A percentile compares a stretch with the other conserved stretches of the same genome.
Evolutionary conservation across 2,888 invertebrate genomes (phyloP).

Genomic region (Candidula unifasciata): DNA sequence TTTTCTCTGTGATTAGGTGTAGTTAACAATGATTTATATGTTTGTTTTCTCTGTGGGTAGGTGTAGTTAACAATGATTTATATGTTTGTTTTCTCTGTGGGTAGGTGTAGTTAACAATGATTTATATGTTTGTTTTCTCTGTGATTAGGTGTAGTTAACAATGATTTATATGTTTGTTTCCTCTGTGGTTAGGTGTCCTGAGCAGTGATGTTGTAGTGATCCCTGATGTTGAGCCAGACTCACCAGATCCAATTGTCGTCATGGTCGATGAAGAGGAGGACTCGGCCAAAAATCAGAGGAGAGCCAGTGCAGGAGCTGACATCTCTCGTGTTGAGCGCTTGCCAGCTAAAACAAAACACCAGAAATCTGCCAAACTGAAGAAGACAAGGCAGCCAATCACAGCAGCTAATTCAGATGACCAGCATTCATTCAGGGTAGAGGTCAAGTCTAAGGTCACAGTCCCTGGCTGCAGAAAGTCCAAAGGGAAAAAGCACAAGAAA

Average conservation of each 20-base stretch:
- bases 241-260: slow-evolving; percentile 39
- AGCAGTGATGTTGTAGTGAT: slow-evolving; percentile 37
- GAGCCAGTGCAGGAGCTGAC: background rate
- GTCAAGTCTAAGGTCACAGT: slow-evolving; percentile 16
- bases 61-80: no score
- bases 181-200: background rate
- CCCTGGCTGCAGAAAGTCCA: background rate
- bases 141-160: no score
- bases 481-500: background rate
- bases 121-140: no score
- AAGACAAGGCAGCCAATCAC: background rate
- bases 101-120: no score
- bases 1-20: no score
- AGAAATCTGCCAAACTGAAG: background rate
- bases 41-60: no score
- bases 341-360: background rate
- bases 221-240: slow-evolving; percentile 32
- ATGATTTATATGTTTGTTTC: no score
- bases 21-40: no score
- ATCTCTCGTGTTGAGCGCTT: no score
- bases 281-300: background rate
- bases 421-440: no score
- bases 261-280: slow-evolving; percentile 38
- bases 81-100: no score
- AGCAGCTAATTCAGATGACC: no score